phyloP scores from a whole-genome alignment of 1,140 invertebrate genomes.

The Kradibia gibbosae region DNA sequence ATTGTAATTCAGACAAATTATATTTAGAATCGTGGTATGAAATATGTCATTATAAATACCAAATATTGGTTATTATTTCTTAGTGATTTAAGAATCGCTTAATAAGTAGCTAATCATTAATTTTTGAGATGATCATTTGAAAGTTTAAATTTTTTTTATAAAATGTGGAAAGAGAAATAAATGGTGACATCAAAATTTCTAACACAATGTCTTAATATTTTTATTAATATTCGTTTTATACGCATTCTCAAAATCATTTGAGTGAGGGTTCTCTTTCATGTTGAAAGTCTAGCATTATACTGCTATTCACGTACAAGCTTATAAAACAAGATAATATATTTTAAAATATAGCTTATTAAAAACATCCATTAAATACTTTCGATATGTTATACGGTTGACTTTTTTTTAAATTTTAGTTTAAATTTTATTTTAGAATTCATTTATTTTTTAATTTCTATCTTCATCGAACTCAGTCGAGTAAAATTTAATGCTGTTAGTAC shows the following conservation, averaged over 20 bases:
- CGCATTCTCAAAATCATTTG: background rate
- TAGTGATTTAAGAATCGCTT: background rate
- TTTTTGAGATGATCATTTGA: background rate
- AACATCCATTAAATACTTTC: too few relatives aligned
- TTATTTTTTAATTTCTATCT: too few relatives aligned
- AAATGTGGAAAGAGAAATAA: background rate
- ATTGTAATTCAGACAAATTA: too few relatives aligned
- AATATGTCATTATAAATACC: too few relatives aligned
- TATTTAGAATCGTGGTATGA: too few relatives aligned
- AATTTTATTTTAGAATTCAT: too few relatives aligned
- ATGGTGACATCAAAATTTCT: background rate
- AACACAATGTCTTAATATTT: background rate
- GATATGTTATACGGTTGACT: too few relatives aligned
- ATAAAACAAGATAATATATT: background rate
- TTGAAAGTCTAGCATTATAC: background rate
- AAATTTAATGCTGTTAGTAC: too few relatives aligned
- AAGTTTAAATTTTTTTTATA: background rate
- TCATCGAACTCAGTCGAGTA: too few relatives aligned
- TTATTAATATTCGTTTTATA: background rate
- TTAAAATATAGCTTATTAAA: background rate
- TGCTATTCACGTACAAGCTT: background rate
- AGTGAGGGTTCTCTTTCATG: background rate
- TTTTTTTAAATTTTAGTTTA: too few relatives aligned
- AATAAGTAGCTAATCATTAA: background rate
- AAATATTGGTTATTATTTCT: background rate